These are phyloP conservation scores for Halcyon senegalensis DNA, from an alignment of 2,113 vertebrate genomes.

Conservation along the genomic window DNA sequence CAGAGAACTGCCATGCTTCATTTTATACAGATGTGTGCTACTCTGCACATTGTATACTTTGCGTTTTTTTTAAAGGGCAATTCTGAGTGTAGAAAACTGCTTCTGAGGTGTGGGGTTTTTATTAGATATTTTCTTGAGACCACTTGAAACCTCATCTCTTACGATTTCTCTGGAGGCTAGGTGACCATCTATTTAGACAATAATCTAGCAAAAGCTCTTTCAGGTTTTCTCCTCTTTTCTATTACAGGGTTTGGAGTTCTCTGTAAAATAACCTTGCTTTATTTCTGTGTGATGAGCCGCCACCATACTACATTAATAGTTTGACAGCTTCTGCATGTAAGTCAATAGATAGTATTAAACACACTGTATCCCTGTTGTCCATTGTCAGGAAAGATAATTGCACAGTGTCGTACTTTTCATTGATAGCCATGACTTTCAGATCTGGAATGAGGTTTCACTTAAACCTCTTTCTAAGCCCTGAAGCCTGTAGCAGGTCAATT, in stretches of 20 bases:
- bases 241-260: not conserved
- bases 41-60: not conserved
- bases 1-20: not conserved
- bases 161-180: not conserved
- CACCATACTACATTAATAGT: not conserved
- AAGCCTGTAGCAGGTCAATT: not conserved
- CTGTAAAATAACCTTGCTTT: not conserved
- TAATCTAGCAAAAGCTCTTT: not conserved
- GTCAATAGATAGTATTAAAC: not conserved
- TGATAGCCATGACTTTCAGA: not conserved
- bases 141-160: not conserved
- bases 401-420: not conserved
- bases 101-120: not conserved
- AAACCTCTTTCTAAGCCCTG: not conserved
- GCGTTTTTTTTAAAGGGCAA: not conserved
- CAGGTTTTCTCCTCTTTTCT: not conserved
- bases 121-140: not conserved
- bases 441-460: not conserved
- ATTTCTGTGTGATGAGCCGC: not conserved
- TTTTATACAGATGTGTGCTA: not conserved
- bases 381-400: not conserved
- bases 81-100: not conserved
- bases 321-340: not conserved
- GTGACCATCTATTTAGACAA: not conserved
- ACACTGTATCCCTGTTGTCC: not conserved